Percentiles rank a stretch among this genome's conserved stretches.
Conservation (phyloP, 2,888 invertebrate genomes). For the Lepas anatifera region DNA sequence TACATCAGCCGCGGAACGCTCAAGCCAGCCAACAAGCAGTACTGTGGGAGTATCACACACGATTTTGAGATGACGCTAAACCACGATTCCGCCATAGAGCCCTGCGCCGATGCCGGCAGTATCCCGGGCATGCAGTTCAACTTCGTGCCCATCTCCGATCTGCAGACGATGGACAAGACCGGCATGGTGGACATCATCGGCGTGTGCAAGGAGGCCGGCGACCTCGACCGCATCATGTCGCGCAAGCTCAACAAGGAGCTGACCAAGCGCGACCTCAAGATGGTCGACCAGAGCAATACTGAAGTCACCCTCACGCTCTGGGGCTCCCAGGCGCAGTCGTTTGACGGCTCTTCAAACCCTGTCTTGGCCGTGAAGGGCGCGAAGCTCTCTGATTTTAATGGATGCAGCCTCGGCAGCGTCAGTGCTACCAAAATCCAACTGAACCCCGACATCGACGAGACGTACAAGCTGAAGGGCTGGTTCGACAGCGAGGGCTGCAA, state of each 20-base stretch:
- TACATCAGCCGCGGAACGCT: conserved; percentile 69
- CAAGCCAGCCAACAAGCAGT: conserved; percentile 92
- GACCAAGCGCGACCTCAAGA: conserved; percentile 71
- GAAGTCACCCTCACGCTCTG: conserved; percentile 75
- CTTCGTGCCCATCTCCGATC: conserved; percentile 58
- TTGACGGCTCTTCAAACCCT: conserved; percentile 61
- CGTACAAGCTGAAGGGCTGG: conserved; percentile 79
- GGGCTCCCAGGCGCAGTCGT: conserved; percentile 77
- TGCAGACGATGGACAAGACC: conserved; percentile 54
- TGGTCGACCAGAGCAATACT: conserved; percentile 73
- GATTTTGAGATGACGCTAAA: conserved; percentile 92
- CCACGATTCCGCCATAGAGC: conserved; percentile 49
- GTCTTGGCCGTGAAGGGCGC: conserved; percentile 77
- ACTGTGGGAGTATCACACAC: conserved; percentile 56
- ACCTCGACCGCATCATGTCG: conserved; percentile 57
- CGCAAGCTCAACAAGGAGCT: conserved; percentile 66
- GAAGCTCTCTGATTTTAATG: conserved; percentile 73
- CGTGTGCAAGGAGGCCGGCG: conserved; percentile 59
- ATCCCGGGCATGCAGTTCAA: conserved; percentile 67
- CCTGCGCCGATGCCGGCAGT: conserved; percentile 43
- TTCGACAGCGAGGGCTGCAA: conserved; percentile 63
- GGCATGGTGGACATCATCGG: conserved; percentile 73
- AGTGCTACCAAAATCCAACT: conserved; percentile 42
- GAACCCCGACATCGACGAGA: conserved; percentile 81
- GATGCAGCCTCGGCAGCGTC: conserved; percentile 38